These are phyloP conservation scores for Abrostola triplasia DNA, from an alignment of 2,888 invertebrate species.

Conservation along the genomic window DNA sequence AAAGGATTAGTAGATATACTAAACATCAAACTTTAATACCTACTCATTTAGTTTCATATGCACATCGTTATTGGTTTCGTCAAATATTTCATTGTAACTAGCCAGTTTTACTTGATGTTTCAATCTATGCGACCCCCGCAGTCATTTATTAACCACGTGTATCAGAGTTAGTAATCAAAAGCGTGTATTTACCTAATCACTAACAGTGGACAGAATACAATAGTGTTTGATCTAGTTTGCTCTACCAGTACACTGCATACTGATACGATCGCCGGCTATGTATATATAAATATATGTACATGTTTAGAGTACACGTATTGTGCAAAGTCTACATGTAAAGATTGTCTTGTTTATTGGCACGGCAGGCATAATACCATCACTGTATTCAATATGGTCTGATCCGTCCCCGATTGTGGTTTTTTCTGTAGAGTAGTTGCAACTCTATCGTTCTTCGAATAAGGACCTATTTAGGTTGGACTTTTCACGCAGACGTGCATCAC, in stretches of 20 bases:
- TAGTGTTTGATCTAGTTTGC: slow-evolving; percentile 17
- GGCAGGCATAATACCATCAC: slow-evolving; percentile 48
- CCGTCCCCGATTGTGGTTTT: slow-evolving; percentile 28
- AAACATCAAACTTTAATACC: too few relatives aligned
- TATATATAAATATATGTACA: slow-evolving; percentile 23
- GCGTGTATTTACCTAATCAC: slow-evolving; percentile 7
- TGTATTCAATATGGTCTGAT: slow-evolving; percentile 40
- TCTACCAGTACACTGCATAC: slow-evolving; percentile 13
- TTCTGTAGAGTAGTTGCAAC: slow-evolving; percentile 13
- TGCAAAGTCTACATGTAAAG: slow-evolving; percentile 58
- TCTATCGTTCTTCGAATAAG: not conserved
- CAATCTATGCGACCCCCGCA: not conserved
- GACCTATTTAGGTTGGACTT: not conserved
- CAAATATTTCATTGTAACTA: too few relatives aligned
- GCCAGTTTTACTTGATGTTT: not conserved
- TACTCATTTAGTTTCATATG: too few relatives aligned
- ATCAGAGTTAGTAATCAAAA: slow-evolving; percentile 6
- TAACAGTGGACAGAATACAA: slow-evolving; percentile 10
- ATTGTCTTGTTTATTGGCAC: slow-evolving; percentile 60
- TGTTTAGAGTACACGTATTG: slow-evolving; percentile 42
- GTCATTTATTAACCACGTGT: not conserved
- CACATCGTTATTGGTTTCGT: too few relatives aligned
- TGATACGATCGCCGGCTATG: slow-evolving; percentile 7
- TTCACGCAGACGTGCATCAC: slow-evolving; percentile 30
- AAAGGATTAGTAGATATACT: too few relatives aligned